phyloP scores from a whole-genome alignment of 2,797 vertebrate genomes.

The Buceros bicornis region DNA sequence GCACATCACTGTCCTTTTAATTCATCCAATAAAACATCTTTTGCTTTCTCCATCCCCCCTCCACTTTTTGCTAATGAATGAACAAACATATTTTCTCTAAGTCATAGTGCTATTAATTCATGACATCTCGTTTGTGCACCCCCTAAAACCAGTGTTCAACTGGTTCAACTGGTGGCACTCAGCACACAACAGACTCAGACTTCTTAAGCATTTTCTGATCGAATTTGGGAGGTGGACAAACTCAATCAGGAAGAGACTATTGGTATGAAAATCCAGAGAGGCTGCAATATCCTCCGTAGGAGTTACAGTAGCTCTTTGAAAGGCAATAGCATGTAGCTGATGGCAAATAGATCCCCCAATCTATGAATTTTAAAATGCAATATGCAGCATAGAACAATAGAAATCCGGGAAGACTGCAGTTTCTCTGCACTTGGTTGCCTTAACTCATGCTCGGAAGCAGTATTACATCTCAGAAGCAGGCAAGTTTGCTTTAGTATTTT shows the following conservation, averaged over 20 bases:
- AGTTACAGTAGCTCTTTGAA: constrained; percentile 13
- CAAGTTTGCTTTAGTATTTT: background rate
- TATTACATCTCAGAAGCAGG: background rate
- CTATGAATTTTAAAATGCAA: constrained; percentile 55
- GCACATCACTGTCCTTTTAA: background rate
- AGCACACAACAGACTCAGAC: background rate
- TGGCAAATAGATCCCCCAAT: constrained; percentile 36
- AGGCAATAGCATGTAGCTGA: constrained; percentile 1
- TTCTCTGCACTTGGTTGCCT: constrained; percentile 1
- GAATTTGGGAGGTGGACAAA: background rate
- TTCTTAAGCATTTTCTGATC: background rate
- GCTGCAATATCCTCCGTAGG: background rate
- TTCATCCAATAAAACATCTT: background rate
- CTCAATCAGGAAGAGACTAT: constrained; percentile 34
- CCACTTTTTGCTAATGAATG: background rate
- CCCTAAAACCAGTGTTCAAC: background rate
- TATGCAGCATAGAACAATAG: constrained; percentile 20
- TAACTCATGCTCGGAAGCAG: background rate
- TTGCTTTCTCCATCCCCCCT: background rate
- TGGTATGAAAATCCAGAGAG: constrained; percentile 20
- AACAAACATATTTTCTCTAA: background rate
- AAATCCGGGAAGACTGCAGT: constrained; percentile 1
- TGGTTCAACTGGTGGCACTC: background rate
- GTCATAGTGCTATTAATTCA: background rate
- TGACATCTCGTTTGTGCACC: background rate